A percentile compares a stretch with the other conserved stretches of the same genome.
Conservation (phyloP, 2,113 vertebrate genomes). For the Saccopteryx leptura region DNA sequence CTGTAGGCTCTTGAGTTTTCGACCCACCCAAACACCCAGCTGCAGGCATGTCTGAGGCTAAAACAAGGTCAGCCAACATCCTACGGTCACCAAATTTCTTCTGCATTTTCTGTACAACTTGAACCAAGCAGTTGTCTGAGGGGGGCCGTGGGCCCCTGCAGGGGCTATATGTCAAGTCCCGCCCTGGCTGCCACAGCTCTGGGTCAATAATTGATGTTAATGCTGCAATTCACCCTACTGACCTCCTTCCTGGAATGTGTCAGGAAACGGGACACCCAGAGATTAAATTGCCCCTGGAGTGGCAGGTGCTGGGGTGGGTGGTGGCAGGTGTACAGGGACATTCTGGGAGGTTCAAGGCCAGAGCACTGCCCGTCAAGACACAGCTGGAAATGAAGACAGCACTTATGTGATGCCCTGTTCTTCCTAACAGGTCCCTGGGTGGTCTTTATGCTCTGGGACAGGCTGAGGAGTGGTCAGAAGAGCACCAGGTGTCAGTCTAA, state of each 20-base stretch:
- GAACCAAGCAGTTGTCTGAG: background rate
- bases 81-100: accelerated
- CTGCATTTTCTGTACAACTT: background rate
- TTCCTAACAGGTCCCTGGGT: background rate
- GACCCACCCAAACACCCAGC: accelerated
- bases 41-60: background rate
- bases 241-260: background rate
- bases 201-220: constrained; percentile 79
- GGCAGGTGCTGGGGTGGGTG: background rate
- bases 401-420: background rate
- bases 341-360: background rate
- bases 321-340: background rate
- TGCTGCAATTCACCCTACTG: constrained; percentile 26
- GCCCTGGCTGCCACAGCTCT: background rate
- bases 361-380: accelerated
- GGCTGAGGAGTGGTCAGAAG: background rate
- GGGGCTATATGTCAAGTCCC: background rate
- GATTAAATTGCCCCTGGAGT: constrained; percentile 70
- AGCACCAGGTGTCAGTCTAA: background rate
- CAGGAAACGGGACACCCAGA: constrained; percentile 74
- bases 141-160: background rate
- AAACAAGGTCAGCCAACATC: background rate
- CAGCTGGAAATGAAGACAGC: background rate
- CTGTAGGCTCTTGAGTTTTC: background rate
- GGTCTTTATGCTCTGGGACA: background rate